These are phyloP conservation scores for Caradrina kadenii DNA, from an alignment of 2,888 invertebrate species.

Conservation along the genomic window DNA sequence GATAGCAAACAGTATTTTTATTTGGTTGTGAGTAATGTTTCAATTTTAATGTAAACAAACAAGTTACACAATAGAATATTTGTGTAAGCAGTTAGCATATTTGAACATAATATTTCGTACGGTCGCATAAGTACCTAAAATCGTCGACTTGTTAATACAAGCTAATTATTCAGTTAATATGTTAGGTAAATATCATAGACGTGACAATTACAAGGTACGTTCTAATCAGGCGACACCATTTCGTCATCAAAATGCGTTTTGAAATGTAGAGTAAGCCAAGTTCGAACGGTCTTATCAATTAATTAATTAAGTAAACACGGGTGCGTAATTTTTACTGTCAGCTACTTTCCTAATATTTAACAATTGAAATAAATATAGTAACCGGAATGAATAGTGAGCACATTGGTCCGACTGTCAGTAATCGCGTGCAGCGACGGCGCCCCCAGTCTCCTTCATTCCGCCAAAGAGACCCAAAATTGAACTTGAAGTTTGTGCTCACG, in stretches of 20 bases:
- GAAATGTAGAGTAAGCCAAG: conserved; percentile 56
- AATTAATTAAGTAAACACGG: conserved; percentile 37
- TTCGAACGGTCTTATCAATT: conserved; percentile 48
- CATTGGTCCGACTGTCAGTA: too few relatives aligned
- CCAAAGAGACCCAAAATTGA: too few relatives aligned
- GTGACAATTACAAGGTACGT: conserved; percentile 32
- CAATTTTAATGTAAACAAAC: conserved; percentile 30
- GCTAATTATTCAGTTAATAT: conserved; percentile 37
- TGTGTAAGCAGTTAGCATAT: conserved; percentile 21
- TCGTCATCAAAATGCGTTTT: conserved; percentile 44
- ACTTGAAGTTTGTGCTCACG: too few relatives aligned
- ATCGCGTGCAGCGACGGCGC: too few relatives aligned
- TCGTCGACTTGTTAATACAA: conserved; percentile 32
- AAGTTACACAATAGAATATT: conserved; percentile 10
- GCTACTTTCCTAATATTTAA: conserved; percentile 44
- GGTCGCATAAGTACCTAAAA: conserved; percentile 6
- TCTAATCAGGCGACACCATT: conserved; percentile 50
- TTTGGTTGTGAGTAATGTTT: conserved; percentile 21
- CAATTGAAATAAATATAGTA: conserved; percentile 51
- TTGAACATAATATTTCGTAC: conserved; percentile 9
- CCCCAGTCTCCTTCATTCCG: too few relatives aligned
- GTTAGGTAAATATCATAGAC: conserved; percentile 27
- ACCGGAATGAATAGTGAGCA: too few relatives aligned
- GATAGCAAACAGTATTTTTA: background rate
- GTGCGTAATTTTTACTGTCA: conserved; percentile 19